Evolutionary conservation across 2,888 invertebrate species (phyloP).

Genomic region (Dicyrtoma fusca): DNA sequence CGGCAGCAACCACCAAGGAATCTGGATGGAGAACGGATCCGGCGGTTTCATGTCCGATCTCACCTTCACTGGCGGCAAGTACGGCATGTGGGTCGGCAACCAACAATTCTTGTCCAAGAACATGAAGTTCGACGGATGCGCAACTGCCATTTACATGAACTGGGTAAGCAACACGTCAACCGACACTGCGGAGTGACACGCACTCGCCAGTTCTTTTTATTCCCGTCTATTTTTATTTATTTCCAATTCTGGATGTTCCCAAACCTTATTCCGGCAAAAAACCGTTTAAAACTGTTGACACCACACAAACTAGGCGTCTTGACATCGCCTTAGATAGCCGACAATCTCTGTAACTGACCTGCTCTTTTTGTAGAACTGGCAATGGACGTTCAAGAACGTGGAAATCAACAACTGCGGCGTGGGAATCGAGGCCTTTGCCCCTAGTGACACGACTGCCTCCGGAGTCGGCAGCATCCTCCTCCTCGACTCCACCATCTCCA

Average conservation of each 20-base stretch:
- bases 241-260: too few relatives aligned
- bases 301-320: too few relatives aligned
- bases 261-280: too few relatives aligned
- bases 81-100: constrained; percentile 52
- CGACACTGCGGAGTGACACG: too few relatives aligned
- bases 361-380: constrained; percentile 53
- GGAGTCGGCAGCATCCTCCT: constrained; percentile 46
- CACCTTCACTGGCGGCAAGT: constrained; percentile 47
- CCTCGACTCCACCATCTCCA: constrained; percentile 44
- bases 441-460: neutral
- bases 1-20: constrained; percentile 44
- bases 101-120: constrained; percentile 50
- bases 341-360: too few relatives aligned
- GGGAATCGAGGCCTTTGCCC: constrained; percentile 48
- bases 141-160: constrained; percentile 51
- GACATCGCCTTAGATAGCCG: too few relatives aligned
- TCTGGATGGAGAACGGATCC: constrained; percentile 53
- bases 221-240: too few relatives aligned
- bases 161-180: constrained; percentile 50
- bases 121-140: constrained; percentile 43
- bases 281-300: too few relatives aligned
- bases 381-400: constrained; percentile 53
- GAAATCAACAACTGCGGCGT: constrained; percentile 41
- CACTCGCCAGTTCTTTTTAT: too few relatives aligned
- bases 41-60: constrained; percentile 54